Percentiles rank a stretch among this genome's conserved stretches.
Conservation (phyloP, 1,140 invertebrate species). For the Drosophila biarmipes region DNA sequence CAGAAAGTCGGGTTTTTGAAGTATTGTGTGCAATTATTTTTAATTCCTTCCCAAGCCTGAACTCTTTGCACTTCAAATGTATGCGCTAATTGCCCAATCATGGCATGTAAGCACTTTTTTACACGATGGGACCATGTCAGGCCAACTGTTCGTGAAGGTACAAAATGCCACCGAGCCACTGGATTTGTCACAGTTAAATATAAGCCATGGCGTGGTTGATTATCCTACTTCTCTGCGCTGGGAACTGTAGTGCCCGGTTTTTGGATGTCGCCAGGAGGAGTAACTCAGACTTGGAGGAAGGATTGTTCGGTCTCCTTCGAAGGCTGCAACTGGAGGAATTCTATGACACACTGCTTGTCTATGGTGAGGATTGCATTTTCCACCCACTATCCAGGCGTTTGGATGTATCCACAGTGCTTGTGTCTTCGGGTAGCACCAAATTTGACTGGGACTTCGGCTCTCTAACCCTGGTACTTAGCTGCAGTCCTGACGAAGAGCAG, state of each 20-base stretch:
- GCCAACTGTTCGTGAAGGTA: neutral
- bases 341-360: conserved; percentile 48
- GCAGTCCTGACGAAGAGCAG: conserved; percentile 15
- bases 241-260: neutral
- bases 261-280: neutral
- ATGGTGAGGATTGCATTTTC: conserved; percentile 46
- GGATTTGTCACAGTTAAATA: conserved; percentile 7
- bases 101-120: neutral
- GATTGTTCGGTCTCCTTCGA: conserved; percentile 20
- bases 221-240: conserved; percentile 9
- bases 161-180: conserved; percentile 1
- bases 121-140: neutral
- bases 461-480: conserved; percentile 37
- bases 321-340: conserved; percentile 23
- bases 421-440: conserved; percentile 31
- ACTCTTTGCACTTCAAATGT: neutral
- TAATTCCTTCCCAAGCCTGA: too few species aligned
- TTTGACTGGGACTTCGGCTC: conserved; percentile 43
- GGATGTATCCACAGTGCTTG: conserved; percentile 25
- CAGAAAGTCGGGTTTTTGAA: too few species aligned
- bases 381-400: conserved; percentile 18
- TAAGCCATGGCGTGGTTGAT: conserved; percentile 21
- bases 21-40: too few species aligned
- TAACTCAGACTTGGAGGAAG: neutral
- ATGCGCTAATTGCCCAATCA: neutral